Percentiles rank a stretch among this genome's conserved stretches.
These are phyloP conservation scores for Tyrophagus putrescentiae DNA, from an alignment of 1,140 invertebrate species.

Conservation along the genomic window DNA sequence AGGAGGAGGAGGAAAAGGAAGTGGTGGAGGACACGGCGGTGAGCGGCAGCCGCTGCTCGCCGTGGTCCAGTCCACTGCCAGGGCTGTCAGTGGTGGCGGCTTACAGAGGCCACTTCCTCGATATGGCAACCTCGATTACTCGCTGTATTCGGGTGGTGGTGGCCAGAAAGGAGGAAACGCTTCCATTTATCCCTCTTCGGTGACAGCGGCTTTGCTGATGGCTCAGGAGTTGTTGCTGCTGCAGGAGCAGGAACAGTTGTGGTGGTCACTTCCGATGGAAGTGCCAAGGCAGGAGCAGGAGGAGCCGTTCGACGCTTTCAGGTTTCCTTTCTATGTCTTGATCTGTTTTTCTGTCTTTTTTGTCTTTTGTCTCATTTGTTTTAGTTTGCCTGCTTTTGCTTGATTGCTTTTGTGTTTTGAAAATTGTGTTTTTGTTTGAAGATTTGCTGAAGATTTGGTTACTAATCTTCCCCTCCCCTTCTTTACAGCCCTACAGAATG, in stretches of 20 bases:
- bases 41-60: not conserved
- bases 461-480: not conserved
- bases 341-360: not conserved
- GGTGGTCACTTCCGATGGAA: no score
- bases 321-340: not conserved
- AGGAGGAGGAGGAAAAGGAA: no score
- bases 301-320: no score
- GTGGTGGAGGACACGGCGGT: no score
- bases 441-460: not conserved
- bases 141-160: not conserved
- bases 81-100: no score
- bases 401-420: not conserved
- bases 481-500: not conserved
- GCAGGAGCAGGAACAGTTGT: no score
- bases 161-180: not conserved
- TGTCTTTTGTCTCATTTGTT: not conserved
- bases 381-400: not conserved
- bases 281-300: no score
- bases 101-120: no score
- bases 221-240: no score
- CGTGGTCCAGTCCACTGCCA: not conserved
- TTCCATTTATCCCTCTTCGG: not conserved
- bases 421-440: no score
- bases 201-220: no score
- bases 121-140: not conserved